These are phyloP conservation scores for Chloroceryle amazona DNA, from an alignment of 2,797 vertebrate genomes.

Conservation along the genomic window DNA sequence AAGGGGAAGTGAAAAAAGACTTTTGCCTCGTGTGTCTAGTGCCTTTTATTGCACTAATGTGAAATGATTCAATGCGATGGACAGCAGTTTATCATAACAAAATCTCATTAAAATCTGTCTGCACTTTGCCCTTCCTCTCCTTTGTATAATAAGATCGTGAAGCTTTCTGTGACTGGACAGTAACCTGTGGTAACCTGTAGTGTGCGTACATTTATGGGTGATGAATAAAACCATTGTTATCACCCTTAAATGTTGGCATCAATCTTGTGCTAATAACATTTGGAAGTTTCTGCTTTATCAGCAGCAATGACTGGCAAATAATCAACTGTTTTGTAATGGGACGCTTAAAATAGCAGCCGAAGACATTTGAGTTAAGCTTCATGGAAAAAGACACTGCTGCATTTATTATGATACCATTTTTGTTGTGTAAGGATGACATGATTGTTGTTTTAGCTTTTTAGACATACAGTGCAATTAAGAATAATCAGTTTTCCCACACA, in stretches of 20 bases:
- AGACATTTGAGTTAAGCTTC: slow-evolving; percentile 64
- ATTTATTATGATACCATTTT: slow-evolving; percentile 65
- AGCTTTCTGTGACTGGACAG: slow-evolving; percentile 60
- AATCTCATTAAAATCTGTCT: slow-evolving; percentile 82
- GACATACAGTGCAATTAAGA: slow-evolving; percentile 68
- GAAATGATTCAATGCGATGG: slow-evolving; percentile 78
- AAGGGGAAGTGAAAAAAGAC: not conserved
- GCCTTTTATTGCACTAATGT: slow-evolving; percentile 62
- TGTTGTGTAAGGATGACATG: slow-evolving; percentile 66
- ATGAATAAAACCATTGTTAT: slow-evolving; percentile 81
- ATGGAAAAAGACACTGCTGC: slow-evolving; percentile 61
- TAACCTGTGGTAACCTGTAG: slow-evolving; percentile 74
- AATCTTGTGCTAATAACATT: slow-evolving; percentile 71
- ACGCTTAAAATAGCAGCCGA: slow-evolving; percentile 68
- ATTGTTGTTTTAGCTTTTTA: slow-evolving; percentile 72
- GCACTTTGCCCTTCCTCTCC: slow-evolving; percentile 68
- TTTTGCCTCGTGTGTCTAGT: slow-evolving; percentile 42
- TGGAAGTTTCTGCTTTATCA: slow-evolving; percentile 80
- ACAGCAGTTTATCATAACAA: slow-evolving; percentile 83
- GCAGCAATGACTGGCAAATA: slow-evolving; percentile 67
- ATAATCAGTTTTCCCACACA: slow-evolving; percentile 76
- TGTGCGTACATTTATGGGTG: slow-evolving; percentile 48
- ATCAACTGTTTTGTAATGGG: slow-evolving; percentile 69
- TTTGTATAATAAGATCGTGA: slow-evolving; percentile 66
- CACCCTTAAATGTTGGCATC: slow-evolving; percentile 67